Conservation (phyloP, 2,113 vertebrate genomes). For the Pituophis catenifer region DNA sequence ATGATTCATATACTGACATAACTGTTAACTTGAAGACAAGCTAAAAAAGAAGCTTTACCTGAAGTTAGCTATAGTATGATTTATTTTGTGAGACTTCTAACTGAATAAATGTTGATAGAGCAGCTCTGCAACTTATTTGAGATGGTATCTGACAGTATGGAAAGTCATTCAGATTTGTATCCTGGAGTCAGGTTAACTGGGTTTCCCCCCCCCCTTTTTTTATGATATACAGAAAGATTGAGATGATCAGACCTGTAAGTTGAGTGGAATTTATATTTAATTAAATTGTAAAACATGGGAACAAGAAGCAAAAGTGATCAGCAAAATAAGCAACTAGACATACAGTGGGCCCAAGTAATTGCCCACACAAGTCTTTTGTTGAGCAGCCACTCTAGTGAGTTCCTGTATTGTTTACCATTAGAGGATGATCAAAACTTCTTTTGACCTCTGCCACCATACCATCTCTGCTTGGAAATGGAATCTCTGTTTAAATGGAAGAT, state of each 20-base stretch:
- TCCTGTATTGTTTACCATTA: neutral
- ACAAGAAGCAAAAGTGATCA: neutral
- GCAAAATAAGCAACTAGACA: neutral
- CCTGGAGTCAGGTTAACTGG: neutral
- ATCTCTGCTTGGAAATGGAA: neutral
- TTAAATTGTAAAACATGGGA: neutral
- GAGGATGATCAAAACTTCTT: neutral
- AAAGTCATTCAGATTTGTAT: neutral
- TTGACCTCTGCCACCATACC: neutral
- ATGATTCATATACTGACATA: neutral
- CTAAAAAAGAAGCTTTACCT: neutral
- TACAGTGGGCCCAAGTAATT: neutral
- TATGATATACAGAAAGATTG: neutral
- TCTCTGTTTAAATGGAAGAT: neutral
- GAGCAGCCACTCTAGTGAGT: neutral
- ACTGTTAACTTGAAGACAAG: neutral
- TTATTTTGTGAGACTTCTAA: neutral
- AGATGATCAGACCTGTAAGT: neutral
- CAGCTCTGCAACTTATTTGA: neutral
- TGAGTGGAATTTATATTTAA: neutral
- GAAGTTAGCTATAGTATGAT: neutral
- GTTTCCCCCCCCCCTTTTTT: neutral
- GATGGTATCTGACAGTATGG: neutral
- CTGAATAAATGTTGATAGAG: neutral
- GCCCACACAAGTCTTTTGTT: neutral